Base-by-base conservation (phyloP, 1,140 invertebrate genomes). In the Drosophila suzukii region DNA sequence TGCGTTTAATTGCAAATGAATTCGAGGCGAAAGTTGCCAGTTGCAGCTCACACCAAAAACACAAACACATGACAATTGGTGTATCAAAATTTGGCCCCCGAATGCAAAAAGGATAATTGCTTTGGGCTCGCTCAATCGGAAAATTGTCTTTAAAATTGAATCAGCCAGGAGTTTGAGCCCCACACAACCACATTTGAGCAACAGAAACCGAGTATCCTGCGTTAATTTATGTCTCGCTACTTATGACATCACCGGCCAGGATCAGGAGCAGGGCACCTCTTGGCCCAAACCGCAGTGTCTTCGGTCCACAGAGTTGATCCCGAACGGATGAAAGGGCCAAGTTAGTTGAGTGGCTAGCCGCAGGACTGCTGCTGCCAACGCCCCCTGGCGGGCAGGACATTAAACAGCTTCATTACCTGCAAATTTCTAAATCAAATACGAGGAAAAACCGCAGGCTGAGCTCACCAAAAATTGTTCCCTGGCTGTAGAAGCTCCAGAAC, bases 121-220 rank as follows among this genome's bases (percentile, higher is more conserved):
- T 61, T 71, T 50, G 46, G 53, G 71, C 39, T 46, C 57, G 51
- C 51, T 62, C 65, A 68, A 41, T 55, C 54, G 74, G 75, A 78
- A 78, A 78, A 78, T 78, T 78, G 75, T 77, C 74, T 77, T 78
- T 61, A 78, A 77, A 77, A 78, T 78, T 62, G 43, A 78, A 78
- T 78, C 74, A 78, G 57, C 56, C 24, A 39, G 41, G 15, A 36
- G 43, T 34, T 5, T 17, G 34, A n/a, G 32, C 12, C 7, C n/a
- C n/a, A 6, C n/a, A 34, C 27, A 43, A 67, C 65, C 65, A n/a
- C 65, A 46, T 34, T 34, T 53, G n/a, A 36, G 51, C 46, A 17
- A 44, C 27, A 38, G n/a, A 32, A 15, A 50, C 2, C 39, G 43
- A 32, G 7, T 1, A 15, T 36, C 8, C n/a, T 41, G 49, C 10